Evolutionary conservation across 2,888 invertebrate species (phyloP), one percentile per base, ranked within the genome.

Genomic region (Lysandra bellargus): DNA sequence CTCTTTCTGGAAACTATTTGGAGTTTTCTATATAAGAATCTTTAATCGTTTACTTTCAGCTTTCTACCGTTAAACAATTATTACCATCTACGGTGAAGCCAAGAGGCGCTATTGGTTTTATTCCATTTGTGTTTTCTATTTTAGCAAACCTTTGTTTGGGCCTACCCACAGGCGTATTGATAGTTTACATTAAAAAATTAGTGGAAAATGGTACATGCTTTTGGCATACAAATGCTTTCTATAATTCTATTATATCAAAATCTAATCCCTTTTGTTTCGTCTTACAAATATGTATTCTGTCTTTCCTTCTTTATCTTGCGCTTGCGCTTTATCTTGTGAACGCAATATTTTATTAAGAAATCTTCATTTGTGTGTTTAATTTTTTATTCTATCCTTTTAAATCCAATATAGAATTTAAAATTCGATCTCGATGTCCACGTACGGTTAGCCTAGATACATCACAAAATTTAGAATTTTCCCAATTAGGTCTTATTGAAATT

Each of bases 61-160:
- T 69, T 69, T 69, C 69, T 69, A 69, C 69, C 69, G 69, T 69
- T 69, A 69, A 37, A 69, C 33, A 37, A 69, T 69, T 69, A 69
- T 69, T 14, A 6, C 69, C 69, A 14, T 33, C 14, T 69, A 69
- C 5, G 69, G 69, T 37, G 69, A 33, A 33, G 69, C 69, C 33
- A 33, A 69, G 17, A 69, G 64, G 4, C 33, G 69, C 14, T 69
- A 69, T 69, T 69, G 69, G 69, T 12, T 69, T 69, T 69, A 69
- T 69, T 69, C 69, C 69, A 33, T 69, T 30, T 64, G 30, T 69
- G 33, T 69, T 69, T 69, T 69, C 69, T 69, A 30, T 33, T 33
- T 69, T 5, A 17, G 33, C 33, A 33, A 33, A 69, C 7, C 61
- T 61, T 61, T 61, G 23, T 61, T 61, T 61, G 61, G 6, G n/a